Percentiles rank a stretch among this genome's conserved stretches.
These are phyloP conservation scores for Lapara coniferarum DNA, from an alignment of 2,888 invertebrate species.

Conservation along the genomic window DNA sequence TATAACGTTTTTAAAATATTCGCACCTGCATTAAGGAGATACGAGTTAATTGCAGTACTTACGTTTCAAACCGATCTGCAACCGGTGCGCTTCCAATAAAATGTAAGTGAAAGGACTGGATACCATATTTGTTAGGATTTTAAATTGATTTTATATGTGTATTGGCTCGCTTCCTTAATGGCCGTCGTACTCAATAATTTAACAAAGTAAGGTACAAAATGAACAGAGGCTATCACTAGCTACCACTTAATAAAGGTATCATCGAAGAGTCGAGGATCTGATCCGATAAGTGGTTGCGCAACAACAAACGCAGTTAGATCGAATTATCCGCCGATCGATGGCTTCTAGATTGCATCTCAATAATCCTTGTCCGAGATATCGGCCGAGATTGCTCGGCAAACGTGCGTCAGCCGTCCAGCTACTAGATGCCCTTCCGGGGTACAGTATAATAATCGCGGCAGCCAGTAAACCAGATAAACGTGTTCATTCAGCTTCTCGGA, in stretches of 20 bases:
- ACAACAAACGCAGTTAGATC: conserved; percentile 73
- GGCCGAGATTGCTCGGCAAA: conserved; percentile 65
- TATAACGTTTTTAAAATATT: conserved; percentile 75
- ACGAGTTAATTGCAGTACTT: conserved; percentile 82
- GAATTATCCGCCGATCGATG: conserved; percentile 78
- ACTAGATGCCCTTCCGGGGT: conserved; percentile 65
- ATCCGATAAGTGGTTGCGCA: conserved; percentile 77
- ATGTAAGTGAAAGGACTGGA: neutral
- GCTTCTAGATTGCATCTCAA: conserved; percentile 82
- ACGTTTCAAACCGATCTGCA: conserved; percentile 76
- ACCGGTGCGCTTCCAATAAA: conserved; percentile 55
- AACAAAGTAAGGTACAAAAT: conserved; percentile 37
- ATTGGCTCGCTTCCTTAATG: conserved; percentile 1
- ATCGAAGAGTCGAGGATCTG: conserved; percentile 64
- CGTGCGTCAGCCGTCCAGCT: conserved; percentile 55
- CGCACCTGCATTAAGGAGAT: conserved; percentile 73
- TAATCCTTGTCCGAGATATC: conserved; percentile 74
- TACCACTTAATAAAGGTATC: conserved; percentile 81
- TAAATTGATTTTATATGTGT: conserved; percentile 18
- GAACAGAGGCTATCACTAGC: conserved; percentile 42
- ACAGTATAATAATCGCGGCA: conserved; percentile 25
- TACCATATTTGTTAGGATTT: neutral
- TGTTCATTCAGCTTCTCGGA: conserved; percentile 24
- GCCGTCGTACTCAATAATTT: conserved; percentile 18
- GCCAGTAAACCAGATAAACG: conserved; percentile 26